phyloP scores from a whole-genome alignment of 2,113 vertebrate genomes.

The Gymnarchus niloticus region DNA sequence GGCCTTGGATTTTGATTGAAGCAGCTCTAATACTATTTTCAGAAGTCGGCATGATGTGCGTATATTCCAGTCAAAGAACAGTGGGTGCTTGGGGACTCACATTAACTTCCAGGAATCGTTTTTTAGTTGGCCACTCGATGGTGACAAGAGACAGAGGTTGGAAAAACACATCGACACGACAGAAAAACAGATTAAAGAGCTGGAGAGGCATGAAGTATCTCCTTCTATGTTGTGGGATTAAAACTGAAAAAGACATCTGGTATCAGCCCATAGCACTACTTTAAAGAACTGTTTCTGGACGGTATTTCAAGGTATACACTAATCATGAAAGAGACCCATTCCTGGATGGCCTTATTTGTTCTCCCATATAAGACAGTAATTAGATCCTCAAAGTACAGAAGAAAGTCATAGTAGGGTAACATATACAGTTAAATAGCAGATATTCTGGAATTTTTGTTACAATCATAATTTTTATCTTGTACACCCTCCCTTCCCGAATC shows the following conservation, averaged over 20 bases:
- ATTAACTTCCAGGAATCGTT: background rate
- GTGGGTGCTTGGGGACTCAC: background rate
- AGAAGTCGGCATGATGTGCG: slow-evolving; percentile 1
- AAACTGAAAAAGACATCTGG: slow-evolving; percentile 32
- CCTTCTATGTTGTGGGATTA: slow-evolving; percentile 31
- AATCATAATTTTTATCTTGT: slow-evolving; percentile 15
- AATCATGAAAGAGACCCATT: slow-evolving; percentile 9
- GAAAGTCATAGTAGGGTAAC: background rate
- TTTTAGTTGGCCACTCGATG: background rate
- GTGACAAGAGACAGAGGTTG: slow-evolving; percentile 16
- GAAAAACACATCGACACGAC: slow-evolving; percentile 6
- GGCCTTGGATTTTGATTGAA: background rate
- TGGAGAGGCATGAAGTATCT: slow-evolving; percentile 31
- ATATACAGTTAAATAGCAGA: slow-evolving; percentile 13
- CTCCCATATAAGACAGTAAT: background rate
- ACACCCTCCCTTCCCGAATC: slow-evolving; percentile 14
- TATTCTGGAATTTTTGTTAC: slow-evolving; percentile 15
- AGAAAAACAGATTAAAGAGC: slow-evolving; percentile 29
- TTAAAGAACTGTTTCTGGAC: slow-evolving; percentile 20
- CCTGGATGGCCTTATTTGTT: slow-evolving; percentile 13
- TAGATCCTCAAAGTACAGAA: background rate
- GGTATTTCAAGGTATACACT: slow-evolving; percentile 18
- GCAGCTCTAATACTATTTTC: background rate
- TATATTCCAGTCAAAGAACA: background rate
- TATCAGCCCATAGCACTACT: slow-evolving; percentile 6